Evolutionary conservation across 1,140 invertebrate species (phyloP), one percentile per base, ranked within the genome.

Genomic region (Bombus picipes): DNA sequence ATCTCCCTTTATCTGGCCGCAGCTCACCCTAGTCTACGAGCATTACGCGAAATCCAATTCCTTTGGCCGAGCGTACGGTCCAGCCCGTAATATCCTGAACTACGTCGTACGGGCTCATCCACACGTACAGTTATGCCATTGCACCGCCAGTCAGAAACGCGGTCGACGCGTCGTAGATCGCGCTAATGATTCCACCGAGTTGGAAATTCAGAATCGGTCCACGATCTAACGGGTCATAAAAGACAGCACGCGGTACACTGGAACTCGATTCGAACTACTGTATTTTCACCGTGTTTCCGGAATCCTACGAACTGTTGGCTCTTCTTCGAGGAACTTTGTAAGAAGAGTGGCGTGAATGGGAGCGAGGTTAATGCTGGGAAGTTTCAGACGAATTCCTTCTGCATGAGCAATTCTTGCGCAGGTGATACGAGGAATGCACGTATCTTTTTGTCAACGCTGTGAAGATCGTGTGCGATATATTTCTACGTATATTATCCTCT

Each of bases 1-100:
- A 79, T 85, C 88, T 89, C 80, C 65, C 73, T 89, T 81, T 83
- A 81, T 83, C 72, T 72, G 53, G 75, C n/a, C 80, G 43, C n/a
- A 41, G 43, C 28, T 73, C 37, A 57, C 78, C 68, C 85, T n/a
- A 39, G 59, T 82, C 88, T 85, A 77, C 39, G 68, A 78, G 85
- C 83, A 89, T 92, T 90, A 90, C 83, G 90, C 70, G 87, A 88
- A 90, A 92, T 92, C 91, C 87, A 92, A 92, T 92, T 92, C 90
- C 90, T 92, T 91, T 88, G 68, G 57, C 74, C 59, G 65, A 78
- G 77, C 87, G 72, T 81, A 90, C 83, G 88, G 83, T 88, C 62
- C 85, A 53, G 70, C 28, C 71, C 71, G 82, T 90, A 91, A 90
- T 92, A 92, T 91, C 83, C 87, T 82, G 59, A 66, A 86, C 87